Evolutionary conservation across 2,888 invertebrate genomes (phyloP), one percentile per base, ranked within the genome.

Genomic region (Dynastes tityus): DNA sequence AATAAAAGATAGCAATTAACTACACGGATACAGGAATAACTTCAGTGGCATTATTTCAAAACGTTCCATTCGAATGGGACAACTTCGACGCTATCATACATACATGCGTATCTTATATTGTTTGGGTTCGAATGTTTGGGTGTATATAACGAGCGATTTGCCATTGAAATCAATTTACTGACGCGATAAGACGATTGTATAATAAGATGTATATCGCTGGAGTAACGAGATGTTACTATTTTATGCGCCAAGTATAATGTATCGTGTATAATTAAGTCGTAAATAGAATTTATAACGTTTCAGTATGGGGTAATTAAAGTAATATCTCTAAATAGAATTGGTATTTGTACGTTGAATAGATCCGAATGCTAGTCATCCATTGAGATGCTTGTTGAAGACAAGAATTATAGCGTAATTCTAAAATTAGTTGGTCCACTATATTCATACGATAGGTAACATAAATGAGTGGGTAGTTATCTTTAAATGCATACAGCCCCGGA

Each of bases 1-100:
- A 68, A 68, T 68, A 68, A 68, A 68, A 68, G 29, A 9, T 51
- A 40, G 53, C 29, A 68, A 68, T 68, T 68, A 68, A 68, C 55
- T 55, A 55, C 53, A 13, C 8, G 55, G 22, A 22, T 55, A 68
- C 22, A 51, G 51, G 51, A 3, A 68, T 51, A 68, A 68, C 68
- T 65, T 65, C 65, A 11, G 68, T 68, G 68, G 68, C 68, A 68
- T 51, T 51, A 68, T 51, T 51, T 51, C 49, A 8, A 51, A 68
- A 13, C 32, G 13, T 8, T 9, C 32, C 11, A 6, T 55, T 22
- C n/a, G 1, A 55, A 55, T 32, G 29, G 29, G 63, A 63, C 27
- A 13, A 2, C 29, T 11, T 8, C 13, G 63, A 32, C 63, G 13
- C 22, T 53, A 53, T 55, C n/a, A 22, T 22, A 16, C 5, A 9